Base-by-base conservation (phyloP, 37 sponge, comb jelly and placozoan species). In the Cladorhizidae sp. region DNA sequence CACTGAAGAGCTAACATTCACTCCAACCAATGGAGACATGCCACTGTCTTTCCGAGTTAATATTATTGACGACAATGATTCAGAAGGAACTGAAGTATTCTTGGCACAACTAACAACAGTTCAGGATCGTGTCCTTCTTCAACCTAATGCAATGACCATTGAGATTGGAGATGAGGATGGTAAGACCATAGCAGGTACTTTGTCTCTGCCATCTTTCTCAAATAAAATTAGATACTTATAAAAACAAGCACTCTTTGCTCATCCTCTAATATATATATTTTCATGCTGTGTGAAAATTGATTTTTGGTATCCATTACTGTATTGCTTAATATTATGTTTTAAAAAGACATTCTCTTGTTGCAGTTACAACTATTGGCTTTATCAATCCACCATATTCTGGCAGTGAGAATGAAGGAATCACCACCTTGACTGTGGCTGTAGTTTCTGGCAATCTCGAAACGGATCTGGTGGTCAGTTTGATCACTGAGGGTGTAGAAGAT, bases 11-110 rank as follows among this genome's bases (percentile, higher is more conserved):
- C 49, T 45, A 12, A 45, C 9, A 45, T 45, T 45, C 9, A 5
- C 9, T 45, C 49, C 49, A 12, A 9, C 8, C 49, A 45, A 9
- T 45, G 49, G 9, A 45, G 9, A 45, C 49, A 12, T 45, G 49
- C 49, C 49, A 45, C 49, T 45, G 9, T 45, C 49, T 45, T 45
- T 45, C 49, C 49, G 49, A 45, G 67, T 65, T 65, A 25, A 36
- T 31, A 65, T 65, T 33, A 32, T 33, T n/a, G 33, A 64, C 32
- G 67, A 65, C 32, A 12, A 3, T 65, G 35, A 35, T 31, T 65
- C 32, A 31, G 67, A 65, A 65, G 67, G 31, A 65, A 12, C 35
- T 65, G 67, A 65, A 65, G 67, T 17, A 32, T 65, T 65, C 36
- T 17, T 65, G 3, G 67, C 33, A 65, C 20, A 12, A 32, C 35